Evolutionary conservation across 2,888 invertebrate genomes (phyloP).

Genomic region (Heliconius cydno): DNA sequence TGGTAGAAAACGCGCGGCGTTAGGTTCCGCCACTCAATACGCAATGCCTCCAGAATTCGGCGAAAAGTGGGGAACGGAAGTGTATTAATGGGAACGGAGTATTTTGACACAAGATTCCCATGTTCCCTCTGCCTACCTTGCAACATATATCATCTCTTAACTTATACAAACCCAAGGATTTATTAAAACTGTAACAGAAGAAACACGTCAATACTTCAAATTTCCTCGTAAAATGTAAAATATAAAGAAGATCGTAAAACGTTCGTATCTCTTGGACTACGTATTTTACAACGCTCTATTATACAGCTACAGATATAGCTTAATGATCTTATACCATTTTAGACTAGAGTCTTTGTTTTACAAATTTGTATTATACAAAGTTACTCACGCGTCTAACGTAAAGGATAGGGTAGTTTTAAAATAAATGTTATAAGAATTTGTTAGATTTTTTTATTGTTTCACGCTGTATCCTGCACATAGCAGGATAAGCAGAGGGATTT

Average conservation of each 20-base stretch:
- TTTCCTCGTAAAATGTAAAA: constrained; percentile 1
- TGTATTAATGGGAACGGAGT: too few relatives aligned
- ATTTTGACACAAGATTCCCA: neutral
- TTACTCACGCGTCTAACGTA: neutral
- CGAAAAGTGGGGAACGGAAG: neutral
- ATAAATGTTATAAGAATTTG: too few relatives aligned
- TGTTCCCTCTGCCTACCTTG: neutral
- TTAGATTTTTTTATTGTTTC: too few relatives aligned
- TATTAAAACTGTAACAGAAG: neutral
- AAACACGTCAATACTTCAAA: neutral
- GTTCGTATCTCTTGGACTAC: neutral
- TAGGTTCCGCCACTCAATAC: too few relatives aligned
- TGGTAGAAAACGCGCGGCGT: too few relatives aligned
- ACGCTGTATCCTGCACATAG: too few relatives aligned
- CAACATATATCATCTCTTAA: too few relatives aligned
- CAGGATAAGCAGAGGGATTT: too few relatives aligned
- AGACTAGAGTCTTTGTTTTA: neutral
- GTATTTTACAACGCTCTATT: neutral
- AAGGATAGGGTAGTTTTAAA: too few relatives aligned
- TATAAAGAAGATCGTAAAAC: constrained; percentile 10
- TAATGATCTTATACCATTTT: neutral
- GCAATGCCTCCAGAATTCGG: neutral
- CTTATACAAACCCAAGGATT: neutral
- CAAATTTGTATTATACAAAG: neutral
- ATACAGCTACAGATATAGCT: neutral